Evolutionary conservation across 2,113 vertebrate species (phyloP).

Genomic region (Microtus oregoni): DNA sequence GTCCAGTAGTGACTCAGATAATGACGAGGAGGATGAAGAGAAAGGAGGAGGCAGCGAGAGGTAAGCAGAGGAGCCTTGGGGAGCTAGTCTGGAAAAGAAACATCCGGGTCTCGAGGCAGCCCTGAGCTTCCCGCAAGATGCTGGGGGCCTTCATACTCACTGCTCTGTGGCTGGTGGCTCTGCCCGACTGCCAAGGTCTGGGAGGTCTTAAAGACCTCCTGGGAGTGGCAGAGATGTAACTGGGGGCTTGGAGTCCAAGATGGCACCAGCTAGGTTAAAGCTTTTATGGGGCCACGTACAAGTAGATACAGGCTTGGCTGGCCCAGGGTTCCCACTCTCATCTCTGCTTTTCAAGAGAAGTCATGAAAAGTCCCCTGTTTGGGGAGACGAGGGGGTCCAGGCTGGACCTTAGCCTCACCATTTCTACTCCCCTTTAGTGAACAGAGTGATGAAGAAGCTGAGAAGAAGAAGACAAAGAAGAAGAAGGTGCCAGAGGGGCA

Average conservation of each 20-base stretch:
- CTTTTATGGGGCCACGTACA: background rate
- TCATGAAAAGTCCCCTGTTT: background rate
- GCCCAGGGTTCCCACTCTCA: background rate
- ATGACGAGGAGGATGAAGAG: slow-evolving; percentile 89
- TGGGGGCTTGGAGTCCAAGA: too few species aligned
- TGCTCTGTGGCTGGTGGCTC: background rate
- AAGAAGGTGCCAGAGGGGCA: slow-evolving; percentile 77
- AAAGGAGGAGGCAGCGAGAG: slow-evolving; percentile 89
- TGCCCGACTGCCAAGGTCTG: background rate
- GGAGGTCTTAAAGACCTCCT: background rate
- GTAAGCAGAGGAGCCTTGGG: slow-evolving; percentile 80
- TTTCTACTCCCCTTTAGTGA: slow-evolving; percentile 84
- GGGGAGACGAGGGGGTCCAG: background rate
- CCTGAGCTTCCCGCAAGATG: background rate
- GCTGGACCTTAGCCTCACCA: background rate
- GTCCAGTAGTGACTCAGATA: slow-evolving; percentile 87
- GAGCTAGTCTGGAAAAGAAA: background rate
- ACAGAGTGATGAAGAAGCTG: slow-evolving; percentile 88
- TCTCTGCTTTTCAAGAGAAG: background rate
- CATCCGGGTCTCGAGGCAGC: background rate
- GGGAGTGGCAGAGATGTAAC: background rate
- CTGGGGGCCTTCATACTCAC: background rate
- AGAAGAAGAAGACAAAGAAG: slow-evolving; percentile 87
- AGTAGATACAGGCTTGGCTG: background rate
- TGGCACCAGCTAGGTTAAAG: background rate